These are phyloP conservation scores for Ceratosolen solmsi DNA, from an alignment of 1,140 invertebrate species.

Conservation along the genomic window DNA sequence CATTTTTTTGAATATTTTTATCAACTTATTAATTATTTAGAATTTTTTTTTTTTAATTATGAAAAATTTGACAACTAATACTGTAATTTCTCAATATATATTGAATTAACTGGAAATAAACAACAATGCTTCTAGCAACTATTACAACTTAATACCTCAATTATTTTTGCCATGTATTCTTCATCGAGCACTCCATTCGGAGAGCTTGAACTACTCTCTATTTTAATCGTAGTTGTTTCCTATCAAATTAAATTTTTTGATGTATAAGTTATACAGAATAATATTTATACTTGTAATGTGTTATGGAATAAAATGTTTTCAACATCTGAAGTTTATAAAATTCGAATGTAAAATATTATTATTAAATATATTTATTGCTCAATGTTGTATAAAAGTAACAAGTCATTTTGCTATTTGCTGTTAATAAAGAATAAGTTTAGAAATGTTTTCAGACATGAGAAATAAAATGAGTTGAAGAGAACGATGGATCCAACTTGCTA, in stretches of 20 bases:
- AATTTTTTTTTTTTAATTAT: background rate
- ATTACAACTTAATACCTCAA: conserved; percentile 34
- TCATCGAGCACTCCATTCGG: conserved; percentile 22
- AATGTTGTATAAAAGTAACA: conserved; percentile 21
- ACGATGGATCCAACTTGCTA: conserved; percentile 35
- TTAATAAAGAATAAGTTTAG: conserved; percentile 40
- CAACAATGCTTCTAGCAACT: background rate
- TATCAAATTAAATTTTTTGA: conserved; percentile 22
- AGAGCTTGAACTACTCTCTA: conserved; percentile 38
- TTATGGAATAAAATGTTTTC: background rate
- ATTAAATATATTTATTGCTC: conserved; percentile 38
- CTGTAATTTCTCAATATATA: background rate
- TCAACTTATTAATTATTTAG: background rate
- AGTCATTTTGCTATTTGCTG: background rate
- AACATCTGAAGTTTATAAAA: background rate
- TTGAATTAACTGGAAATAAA: conserved; percentile 20
- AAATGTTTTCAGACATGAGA: conserved; percentile 17
- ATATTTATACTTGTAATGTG: background rate
- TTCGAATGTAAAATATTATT: background rate
- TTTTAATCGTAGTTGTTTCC: conserved; percentile 36
- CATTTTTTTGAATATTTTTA: background rate
- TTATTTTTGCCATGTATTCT: conserved; percentile 17
- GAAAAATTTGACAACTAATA: background rate
- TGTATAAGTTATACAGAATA: background rate
- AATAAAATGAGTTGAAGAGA: conserved; percentile 34